These are phyloP conservation scores for Papilio dardanus DNA, from an alignment of 1,140 invertebrate species.

Conservation along the genomic window DNA sequence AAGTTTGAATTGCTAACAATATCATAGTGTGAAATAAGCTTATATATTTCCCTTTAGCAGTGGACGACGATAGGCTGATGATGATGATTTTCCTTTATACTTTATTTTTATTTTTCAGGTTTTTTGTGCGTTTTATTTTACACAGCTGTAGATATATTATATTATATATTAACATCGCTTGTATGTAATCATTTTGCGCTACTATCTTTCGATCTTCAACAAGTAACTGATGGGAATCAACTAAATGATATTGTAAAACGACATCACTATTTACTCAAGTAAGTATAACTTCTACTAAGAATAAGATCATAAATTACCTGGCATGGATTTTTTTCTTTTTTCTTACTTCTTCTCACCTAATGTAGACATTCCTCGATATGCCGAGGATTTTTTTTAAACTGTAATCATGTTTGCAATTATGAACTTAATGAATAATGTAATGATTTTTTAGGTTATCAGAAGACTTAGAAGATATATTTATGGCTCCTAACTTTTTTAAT, in stretches of 20 bases:
- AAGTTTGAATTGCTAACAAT: too few relatives aligned
- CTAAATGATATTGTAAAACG: conserved; percentile 47
- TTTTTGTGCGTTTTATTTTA: conserved; percentile 59
- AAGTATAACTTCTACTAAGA: too few relatives aligned
- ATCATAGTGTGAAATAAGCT: too few relatives aligned
- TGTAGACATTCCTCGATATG: too few relatives aligned
- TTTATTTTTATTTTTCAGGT: conserved; percentile 46
- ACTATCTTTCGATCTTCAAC: conserved; percentile 49
- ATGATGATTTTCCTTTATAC: too few relatives aligned
- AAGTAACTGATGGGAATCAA: not conserved
- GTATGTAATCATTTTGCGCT: conserved; percentile 58
- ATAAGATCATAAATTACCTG: too few relatives aligned
- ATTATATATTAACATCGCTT: conserved; percentile 61
- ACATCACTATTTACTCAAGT: conserved; percentile 62
- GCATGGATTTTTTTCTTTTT: too few relatives aligned
- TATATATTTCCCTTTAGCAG: too few relatives aligned
- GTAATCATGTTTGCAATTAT: conserved; percentile 5
- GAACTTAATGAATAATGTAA: conserved; percentile 18
- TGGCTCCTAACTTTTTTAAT: conserved; percentile 67
- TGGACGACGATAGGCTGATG: too few relatives aligned
- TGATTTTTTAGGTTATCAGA: conserved; percentile 60
- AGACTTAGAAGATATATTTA: conserved; percentile 69
- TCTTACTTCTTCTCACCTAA: too few relatives aligned
- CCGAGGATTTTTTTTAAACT: not conserved
- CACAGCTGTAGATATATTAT: conserved; percentile 59